Evolutionary conservation across 2,797 vertebrate species (phyloP), one percentile per base, ranked within the genome.

Genomic region (Anabacerthia variegaticeps): DNA sequence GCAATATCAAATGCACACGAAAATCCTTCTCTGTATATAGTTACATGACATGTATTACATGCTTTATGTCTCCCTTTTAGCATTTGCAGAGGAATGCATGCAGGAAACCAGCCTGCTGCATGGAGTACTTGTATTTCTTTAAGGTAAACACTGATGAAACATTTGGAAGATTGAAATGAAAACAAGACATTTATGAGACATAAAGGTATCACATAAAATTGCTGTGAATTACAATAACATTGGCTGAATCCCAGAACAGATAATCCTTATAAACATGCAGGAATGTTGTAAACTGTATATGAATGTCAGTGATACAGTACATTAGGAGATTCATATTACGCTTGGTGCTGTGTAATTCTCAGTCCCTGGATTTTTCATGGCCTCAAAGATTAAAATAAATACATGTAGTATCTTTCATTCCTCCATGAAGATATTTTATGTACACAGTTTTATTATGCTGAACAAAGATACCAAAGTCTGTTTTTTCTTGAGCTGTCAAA

Each of bases 281-380:
- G 95, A 98, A 98, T 97, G 97, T 83, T 89, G 89, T 96, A 97
- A 97, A 97, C 90, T 89, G 48, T 93, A 95, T 95, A 94, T 97
- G 96, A 98, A 97, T 96, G 95, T 97, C 94, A 96, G 88, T 95
- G 86, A 97, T 95, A 94, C 84, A 96, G 82, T 85, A 96, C 90
- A 88, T 96, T 96, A 97, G 91, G 96, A 97, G 91, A 96, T 94
- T 97, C 97, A 92, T 79, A 83, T 97, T 98, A 97, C 94, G 96
- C 81, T 97, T 95, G 96, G 95, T 95, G 62, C 85, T 92, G 52
- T 87, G 43, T 80, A 93, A 93, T 89, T 72, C 71, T 88, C 73
- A 91, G 61, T 75, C 89, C 85, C 78, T 93, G 79, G 62, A 81
- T 95, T 96, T 95, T 91, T 96, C 72, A 96, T 71, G 92, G 79